phyloP scores from a whole-genome alignment of 2,888 invertebrate species.

The Pollenia amentaria region DNA sequence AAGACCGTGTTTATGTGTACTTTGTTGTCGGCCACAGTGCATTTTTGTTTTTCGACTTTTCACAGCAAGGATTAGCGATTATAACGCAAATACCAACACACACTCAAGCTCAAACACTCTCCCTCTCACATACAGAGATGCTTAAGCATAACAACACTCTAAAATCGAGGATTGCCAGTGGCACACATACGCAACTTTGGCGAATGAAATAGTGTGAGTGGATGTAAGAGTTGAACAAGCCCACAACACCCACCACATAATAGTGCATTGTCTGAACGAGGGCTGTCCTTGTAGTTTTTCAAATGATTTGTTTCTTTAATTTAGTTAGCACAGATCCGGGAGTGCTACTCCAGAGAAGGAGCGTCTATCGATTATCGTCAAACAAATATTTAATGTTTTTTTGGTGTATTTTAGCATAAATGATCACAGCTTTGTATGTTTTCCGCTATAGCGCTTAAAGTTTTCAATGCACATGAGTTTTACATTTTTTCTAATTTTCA shows the following conservation, averaged over 20 bases:
- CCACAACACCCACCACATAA: not conserved
- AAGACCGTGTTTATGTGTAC: not conserved
- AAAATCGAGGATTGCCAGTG: conserved; percentile 33
- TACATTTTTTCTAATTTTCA: too few relatives aligned
- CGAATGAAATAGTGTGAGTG: conserved; percentile 23
- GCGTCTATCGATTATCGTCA: too few relatives aligned
- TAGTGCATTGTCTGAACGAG: conserved; percentile 1
- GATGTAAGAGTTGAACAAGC: not conserved
- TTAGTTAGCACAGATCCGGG: too few relatives aligned
- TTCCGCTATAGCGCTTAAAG: too few relatives aligned
- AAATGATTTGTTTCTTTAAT: too few relatives aligned
- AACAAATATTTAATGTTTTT: too few relatives aligned
- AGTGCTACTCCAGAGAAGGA: too few relatives aligned
- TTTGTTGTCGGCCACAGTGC: conserved; percentile 60
- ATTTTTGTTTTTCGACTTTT: conserved; percentile 67
- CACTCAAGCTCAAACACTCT: not conserved
- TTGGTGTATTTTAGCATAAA: too few relatives aligned
- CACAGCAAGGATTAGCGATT: conserved; percentile 69
- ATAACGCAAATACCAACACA: conserved; percentile 17
- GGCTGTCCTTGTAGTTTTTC: not conserved
- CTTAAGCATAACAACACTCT: conserved; percentile 20
- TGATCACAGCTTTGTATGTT: not conserved
- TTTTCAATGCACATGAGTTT: too few relatives aligned
- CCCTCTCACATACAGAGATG: not conserved
- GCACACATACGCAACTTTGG: conserved; percentile 45